Base-by-base conservation (phyloP, 2,888 invertebrate genomes). In the Thymelicus acteon region DNA sequence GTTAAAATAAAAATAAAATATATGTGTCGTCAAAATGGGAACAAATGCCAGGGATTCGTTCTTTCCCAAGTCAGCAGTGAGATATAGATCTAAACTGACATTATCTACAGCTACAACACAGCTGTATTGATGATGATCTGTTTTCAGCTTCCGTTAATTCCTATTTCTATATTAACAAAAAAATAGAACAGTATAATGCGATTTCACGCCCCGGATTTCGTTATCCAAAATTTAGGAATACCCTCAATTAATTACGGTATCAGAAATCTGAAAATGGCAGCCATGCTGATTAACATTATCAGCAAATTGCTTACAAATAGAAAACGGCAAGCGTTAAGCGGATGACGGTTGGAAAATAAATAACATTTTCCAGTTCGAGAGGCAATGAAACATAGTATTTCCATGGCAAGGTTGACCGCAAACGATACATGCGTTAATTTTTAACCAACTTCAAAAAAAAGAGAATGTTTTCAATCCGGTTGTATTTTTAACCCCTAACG, bases 321-420 rank as follows among this genome's bases (percentile, higher is more conserved):
- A 70, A 70, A 63, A 39, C 67, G 31, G 62, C 19, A 24, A 47
- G 64, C 64, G 58, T 60, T 70, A 70, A 70, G 64, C 70, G 60
- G 64, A 70, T 70, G 70, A 70, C 49, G 70, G 39, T 49, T 2
- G 48, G 49, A 70, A 70, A 70, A 70, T 70, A 70, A 70, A 70
- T 70, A 70, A 70, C 64, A 70, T 70, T 70, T 70, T 64, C 70
- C 70, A 31, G 40, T 60, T 64, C 52, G 70, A 64, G 60, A 40
- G 44, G 60, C 60, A 64, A 40, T 64, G 70, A 60, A 70, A 70
- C 64, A 69, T 63, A 64, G 60, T 64, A n/a, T 61, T 67, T 69
- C 31, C 63, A 52, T 5, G 12, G 10, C 60, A 15, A 64, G 60
- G 69, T 52, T 8, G 7, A 8, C 49, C 15, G 10, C 70, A 58